phyloP scores from a whole-genome alignment of 2,113 vertebrate genomes.

The Rhineura floridana region DNA sequence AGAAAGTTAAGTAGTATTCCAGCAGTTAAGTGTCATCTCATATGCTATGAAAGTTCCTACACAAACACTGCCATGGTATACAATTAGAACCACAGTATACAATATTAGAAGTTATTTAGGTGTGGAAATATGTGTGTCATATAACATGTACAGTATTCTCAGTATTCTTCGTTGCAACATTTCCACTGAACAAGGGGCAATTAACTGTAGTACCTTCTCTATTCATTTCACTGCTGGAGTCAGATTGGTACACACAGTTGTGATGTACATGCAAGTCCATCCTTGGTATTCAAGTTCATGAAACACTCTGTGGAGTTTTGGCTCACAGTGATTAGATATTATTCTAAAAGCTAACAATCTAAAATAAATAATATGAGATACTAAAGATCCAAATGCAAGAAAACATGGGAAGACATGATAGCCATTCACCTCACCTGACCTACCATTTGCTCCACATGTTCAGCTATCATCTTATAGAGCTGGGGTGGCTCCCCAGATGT shows the following conservation, averaged over 20 bases:
- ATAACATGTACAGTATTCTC: background rate
- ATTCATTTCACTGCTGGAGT: background rate
- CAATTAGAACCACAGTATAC: background rate
- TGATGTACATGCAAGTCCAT: background rate
- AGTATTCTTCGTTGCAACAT: background rate
- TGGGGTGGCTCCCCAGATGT: too few relatives aligned
- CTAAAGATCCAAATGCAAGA: background rate
- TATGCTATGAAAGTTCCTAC: background rate
- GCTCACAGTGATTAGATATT: background rate
- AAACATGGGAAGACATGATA: too few relatives aligned
- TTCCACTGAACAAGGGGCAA: background rate
- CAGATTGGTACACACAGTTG: background rate
- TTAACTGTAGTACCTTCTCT: background rate
- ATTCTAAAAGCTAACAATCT: background rate
- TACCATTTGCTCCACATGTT: background rate
- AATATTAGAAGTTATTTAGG: background rate
- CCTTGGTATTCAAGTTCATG: background rate
- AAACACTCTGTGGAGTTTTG: background rate
- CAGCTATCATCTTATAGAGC: background rate
- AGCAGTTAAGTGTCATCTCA: background rate
- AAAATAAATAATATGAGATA: background rate
- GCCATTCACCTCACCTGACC: background rate
- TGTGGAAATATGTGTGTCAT: background rate
- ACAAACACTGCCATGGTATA: background rate
- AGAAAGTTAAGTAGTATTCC: background rate